These are phyloP conservation scores for Patiria miniata DNA, from an alignment of 35 echinoderm and acorn worm genomes.

Conservation along the genomic window DNA sequence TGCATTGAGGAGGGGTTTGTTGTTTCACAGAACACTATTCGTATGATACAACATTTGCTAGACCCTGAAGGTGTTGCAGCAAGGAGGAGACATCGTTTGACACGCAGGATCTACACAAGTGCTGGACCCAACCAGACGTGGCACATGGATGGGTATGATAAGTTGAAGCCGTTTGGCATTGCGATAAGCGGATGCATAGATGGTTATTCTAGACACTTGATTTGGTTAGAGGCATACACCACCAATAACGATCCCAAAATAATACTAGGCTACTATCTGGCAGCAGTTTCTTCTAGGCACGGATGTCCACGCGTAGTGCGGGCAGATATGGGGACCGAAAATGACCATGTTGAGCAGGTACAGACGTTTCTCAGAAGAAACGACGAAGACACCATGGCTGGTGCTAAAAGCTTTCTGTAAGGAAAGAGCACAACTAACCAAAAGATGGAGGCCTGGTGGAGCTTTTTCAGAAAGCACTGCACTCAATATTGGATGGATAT, in stretches of 20 bases:
- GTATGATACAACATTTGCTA: background rate
- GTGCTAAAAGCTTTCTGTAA: conserved; percentile 69
- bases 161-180: conserved; percentile 42
- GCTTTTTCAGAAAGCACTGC: conserved; percentile 68
- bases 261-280: conserved; percentile 13
- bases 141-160: conserved; percentile 29
- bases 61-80: conserved; percentile 1
- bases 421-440: conserved; percentile 71
- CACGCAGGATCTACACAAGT: background rate
- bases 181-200: conserved; percentile 29
- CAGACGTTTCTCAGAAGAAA: conserved; percentile 48
- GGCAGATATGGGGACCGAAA: conserved; percentile 39
- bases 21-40: background rate
- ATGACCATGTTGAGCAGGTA: background rate
- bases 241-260: conserved; percentile 18
- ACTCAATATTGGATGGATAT: conserved; percentile 72
- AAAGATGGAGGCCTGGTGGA: conserved; percentile 76
- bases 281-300: background rate
- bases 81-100: conserved; percentile 5
- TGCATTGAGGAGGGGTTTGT: background rate
- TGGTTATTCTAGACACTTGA: conserved; percentile 23
- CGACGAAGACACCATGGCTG: conserved; percentile 58
- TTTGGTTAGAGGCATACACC: conserved; percentile 6
- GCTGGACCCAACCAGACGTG: conserved; percentile 29
- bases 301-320: conserved; percentile 15